A percentile compares a stretch with the other conserved stretches of the same genome.
phyloP scores from a whole-genome alignment of 2,113 vertebrate species.

The Setophaga coronata region DNA sequence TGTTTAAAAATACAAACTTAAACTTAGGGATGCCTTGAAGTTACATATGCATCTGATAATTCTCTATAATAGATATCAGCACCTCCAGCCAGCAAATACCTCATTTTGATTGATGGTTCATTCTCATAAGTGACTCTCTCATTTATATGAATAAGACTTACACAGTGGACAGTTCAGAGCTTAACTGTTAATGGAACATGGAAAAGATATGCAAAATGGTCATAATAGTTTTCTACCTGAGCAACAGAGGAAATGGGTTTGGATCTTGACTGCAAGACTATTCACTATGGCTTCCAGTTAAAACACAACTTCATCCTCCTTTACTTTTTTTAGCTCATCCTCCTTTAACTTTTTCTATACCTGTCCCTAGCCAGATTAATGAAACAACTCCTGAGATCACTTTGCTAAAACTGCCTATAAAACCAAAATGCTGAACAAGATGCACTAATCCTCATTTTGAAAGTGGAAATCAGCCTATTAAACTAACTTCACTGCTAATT shows the following conservation, averaged over 20 bases:
- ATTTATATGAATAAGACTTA: background rate
- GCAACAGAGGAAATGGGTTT: background rate
- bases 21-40: background rate
- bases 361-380: background rate
- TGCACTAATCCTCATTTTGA: background rate
- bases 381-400: background rate
- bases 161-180: background rate
- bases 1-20: background rate
- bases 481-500: background rate
- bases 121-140: background rate
- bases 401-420: background rate
- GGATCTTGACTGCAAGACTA: background rate
- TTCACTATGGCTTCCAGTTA: background rate
- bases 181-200: background rate
- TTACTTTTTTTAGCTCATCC: background rate
- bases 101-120: background rate
- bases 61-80: background rate
- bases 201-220: background rate
- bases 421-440: background rate
- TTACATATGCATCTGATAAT: background rate
- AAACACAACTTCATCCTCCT: background rate
- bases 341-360: background rate
- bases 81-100: background rate
- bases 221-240: background rate
- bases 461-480: background rate